phyloP scores from a whole-genome alignment of 2,797 vertebrate genomes.

The Danio choprae region DNA sequence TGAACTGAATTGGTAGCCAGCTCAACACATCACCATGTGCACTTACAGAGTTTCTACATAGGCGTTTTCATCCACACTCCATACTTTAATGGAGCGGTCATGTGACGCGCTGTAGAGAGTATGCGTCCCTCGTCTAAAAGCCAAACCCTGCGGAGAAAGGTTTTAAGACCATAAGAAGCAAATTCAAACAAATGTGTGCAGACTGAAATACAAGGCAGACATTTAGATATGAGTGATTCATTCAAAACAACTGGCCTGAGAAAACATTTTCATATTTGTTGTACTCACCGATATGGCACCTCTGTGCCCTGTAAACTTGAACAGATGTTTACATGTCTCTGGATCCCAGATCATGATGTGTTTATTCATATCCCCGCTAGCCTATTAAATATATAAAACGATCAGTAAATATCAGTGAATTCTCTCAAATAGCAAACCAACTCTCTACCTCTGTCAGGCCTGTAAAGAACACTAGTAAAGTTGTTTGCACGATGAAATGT shows the following conservation, averaged over 20 bases:
- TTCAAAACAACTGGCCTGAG: not conserved
- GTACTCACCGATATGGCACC: constrained; percentile 88
- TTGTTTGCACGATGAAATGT: no score
- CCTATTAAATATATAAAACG: constrained; percentile 72
- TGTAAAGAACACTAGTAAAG: no score
- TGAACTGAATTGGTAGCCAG: no score
- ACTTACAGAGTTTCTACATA: constrained; percentile 97
- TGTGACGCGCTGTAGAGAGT: constrained; percentile 94
- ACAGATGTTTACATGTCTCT: constrained; percentile 85
- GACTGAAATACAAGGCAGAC: not conserved
- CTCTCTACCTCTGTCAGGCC: no score
- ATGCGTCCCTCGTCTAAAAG: constrained; percentile 91
- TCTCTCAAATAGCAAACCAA: not conserved
- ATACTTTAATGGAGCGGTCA: constrained; percentile 94
- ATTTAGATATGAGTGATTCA: not conserved
- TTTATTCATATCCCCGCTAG: constrained; percentile 92
- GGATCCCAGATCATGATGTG: constrained; percentile 96
- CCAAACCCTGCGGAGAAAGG: constrained; percentile 82
- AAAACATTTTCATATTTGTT: not conserved
- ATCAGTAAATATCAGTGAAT: not conserved
- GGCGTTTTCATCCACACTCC: constrained; percentile 94
- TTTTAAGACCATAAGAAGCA: not conserved
- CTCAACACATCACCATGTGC: not conserved
- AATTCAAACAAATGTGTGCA: not conserved
- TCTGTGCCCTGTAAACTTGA: constrained; percentile 91